A percentile compares a stretch with the other conserved stretches of the same genome.
Evolutionary conservation across 2,888 invertebrate species (phyloP).

Genomic region (Strigamia maritima): DNA sequence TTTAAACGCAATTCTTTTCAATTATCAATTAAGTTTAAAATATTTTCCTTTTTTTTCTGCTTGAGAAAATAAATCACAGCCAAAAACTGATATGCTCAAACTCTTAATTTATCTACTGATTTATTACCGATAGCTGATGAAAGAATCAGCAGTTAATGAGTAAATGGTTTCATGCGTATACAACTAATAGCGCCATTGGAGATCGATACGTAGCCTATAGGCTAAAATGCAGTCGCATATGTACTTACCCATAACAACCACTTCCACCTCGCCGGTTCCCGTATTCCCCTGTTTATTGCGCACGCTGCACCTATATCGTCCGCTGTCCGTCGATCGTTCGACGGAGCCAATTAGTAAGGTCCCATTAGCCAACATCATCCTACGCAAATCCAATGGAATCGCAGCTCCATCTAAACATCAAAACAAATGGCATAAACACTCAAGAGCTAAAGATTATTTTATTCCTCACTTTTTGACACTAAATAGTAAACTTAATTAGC

Average conservation of each 20-base stretch:
- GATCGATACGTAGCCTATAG: not conserved
- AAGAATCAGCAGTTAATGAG: not conserved
- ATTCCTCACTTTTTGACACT: too few species aligned
- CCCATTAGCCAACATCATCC: conserved; percentile 38
- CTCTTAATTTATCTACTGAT: not conserved
- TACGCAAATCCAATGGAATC: conserved; percentile 38
- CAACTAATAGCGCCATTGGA: not conserved
- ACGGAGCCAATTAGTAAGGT: conserved; percentile 37
- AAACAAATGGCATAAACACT: conserved; percentile 21
- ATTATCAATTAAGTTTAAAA: not conserved
- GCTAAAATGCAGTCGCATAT: conserved; percentile 1
- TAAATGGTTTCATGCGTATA: conserved; percentile 22
- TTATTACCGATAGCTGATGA: not conserved
- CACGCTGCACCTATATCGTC: conserved; percentile 37
- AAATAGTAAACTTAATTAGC: too few species aligned
- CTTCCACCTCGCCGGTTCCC: conserved; percentile 39
- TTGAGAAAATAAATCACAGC: not conserved
- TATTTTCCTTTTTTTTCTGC: not conserved
- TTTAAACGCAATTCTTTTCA: not conserved
- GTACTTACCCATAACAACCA: conserved; percentile 39
- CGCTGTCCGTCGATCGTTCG: conserved; percentile 36
- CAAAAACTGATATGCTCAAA: not conserved
- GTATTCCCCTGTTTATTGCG: conserved; percentile 38
- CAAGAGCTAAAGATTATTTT: too few species aligned
- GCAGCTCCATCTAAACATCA: conserved; percentile 36